Evolutionary conservation across 2,113 vertebrate species (phyloP).

Genomic region (Ciconia boyciana): DNA sequence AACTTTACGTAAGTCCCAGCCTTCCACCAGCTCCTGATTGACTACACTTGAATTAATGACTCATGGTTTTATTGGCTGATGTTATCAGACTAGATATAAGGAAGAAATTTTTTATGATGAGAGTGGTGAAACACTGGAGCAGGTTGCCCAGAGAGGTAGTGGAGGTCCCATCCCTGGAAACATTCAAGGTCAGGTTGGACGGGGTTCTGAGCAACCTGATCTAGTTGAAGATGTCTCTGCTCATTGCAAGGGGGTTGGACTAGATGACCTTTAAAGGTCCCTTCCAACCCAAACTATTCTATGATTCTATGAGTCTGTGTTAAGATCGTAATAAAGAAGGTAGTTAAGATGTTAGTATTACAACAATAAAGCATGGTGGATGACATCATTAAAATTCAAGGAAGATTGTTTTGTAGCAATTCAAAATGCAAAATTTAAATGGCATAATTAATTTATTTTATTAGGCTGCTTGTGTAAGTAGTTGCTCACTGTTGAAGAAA

Average conservation of each 20-base stretch:
- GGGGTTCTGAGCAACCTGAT: not conserved
- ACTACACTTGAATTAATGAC: not conserved
- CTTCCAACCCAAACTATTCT: not conserved
- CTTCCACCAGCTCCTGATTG: no score
- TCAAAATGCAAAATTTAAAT: slow-evolving; percentile 2
- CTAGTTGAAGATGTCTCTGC: no score
- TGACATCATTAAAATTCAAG: slow-evolving; percentile 21
- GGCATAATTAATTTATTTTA: not conserved
- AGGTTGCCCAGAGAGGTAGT: not conserved
- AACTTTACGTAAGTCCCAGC: no score
- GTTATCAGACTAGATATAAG: not conserved
- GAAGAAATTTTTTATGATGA: not conserved
- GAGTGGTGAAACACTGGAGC: not conserved
- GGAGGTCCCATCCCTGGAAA: not conserved
- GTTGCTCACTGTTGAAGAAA: not conserved
- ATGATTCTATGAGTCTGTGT: not conserved
- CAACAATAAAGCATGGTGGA: not conserved
- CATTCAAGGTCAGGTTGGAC: not conserved
- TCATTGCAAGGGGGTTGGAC: not conserved
- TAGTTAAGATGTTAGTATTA: slow-evolving; percentile 1
- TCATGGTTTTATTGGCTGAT: not conserved
- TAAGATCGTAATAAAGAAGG: not conserved
- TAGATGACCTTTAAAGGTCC: not conserved
- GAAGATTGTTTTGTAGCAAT: not conserved
- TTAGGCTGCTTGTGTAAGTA: not conserved